These are phyloP conservation scores for Nebria salina DNA, from an alignment of 2,888 invertebrate genomes.

Conservation along the genomic window DNA sequence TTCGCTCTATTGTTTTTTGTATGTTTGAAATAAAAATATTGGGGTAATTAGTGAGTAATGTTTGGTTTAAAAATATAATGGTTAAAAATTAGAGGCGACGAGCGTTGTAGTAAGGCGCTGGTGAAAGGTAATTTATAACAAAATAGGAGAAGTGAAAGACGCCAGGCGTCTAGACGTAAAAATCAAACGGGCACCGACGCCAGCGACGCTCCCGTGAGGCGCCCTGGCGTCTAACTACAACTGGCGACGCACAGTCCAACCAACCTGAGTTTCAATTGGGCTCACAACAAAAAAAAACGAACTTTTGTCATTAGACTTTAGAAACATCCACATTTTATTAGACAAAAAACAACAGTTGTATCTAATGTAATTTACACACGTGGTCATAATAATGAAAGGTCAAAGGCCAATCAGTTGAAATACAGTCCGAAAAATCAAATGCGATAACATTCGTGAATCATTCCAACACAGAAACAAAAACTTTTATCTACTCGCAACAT, in stretches of 20 bases:
- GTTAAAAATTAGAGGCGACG: background rate
- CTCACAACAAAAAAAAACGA: background rate
- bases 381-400: background rate
- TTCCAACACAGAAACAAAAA: background rate
- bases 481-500: background rate
- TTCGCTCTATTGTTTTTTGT: too few relatives aligned
- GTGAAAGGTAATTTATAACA: constrained; percentile 1
- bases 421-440: background rate
- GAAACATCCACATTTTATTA: background rate
- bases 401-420: background rate
- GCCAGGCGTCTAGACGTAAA: constrained; percentile 1
- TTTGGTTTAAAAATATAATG: background rate
- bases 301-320: background rate
- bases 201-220: constrained; percentile 8
- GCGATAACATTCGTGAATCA: background rate
- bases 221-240: constrained; percentile 4
- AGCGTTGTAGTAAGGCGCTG: background rate
- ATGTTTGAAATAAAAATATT: background rate
- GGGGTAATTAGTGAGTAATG: background rate
- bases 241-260: constrained; percentile 4
- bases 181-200: background rate
- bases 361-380: background rate
- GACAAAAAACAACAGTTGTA: background rate
- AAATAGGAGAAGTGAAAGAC: background rate
- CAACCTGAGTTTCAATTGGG: background rate